Evolutionary conservation across 2,888 invertebrate species (phyloP).

Genomic region (Hypomecis atomaria): DNA sequence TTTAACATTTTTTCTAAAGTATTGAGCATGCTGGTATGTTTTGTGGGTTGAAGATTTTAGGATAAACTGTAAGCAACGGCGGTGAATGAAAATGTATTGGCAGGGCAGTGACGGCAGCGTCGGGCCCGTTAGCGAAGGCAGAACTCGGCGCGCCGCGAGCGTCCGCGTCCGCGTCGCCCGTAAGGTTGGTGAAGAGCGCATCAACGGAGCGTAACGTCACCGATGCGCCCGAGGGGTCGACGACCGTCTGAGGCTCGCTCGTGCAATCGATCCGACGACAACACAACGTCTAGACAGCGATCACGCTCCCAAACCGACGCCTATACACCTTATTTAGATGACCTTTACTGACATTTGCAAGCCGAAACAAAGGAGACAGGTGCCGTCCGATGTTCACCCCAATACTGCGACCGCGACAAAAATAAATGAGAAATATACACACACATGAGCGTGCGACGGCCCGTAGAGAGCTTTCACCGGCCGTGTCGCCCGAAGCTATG

Average conservation of each 20-base stretch:
- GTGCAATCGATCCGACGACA: slow-evolving; percentile 83
- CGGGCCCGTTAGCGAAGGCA: slow-evolving; percentile 55
- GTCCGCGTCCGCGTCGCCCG: slow-evolving; percentile 61
- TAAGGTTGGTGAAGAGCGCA: slow-evolving; percentile 77
- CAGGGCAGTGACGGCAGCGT: slow-evolving; percentile 43
- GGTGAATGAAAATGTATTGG: slow-evolving; percentile 26
- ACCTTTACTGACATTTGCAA: slow-evolving; percentile 82
- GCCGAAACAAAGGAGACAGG: slow-evolving; percentile 83
- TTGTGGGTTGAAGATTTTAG: neutral
- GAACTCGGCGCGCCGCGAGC: slow-evolving; percentile 49
- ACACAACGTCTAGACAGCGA: slow-evolving; percentile 81
- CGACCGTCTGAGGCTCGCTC: slow-evolving; percentile 81
- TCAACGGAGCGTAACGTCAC: slow-evolving; percentile 83
- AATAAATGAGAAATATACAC: slow-evolving; percentile 74
- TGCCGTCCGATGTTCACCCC: slow-evolving; percentile 68
- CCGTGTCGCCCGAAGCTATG: slow-evolving; percentile 47
- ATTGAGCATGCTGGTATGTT: too few species aligned
- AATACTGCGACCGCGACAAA: slow-evolving; percentile 64
- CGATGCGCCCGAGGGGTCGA: slow-evolving; percentile 83
- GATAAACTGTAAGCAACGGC: neutral
- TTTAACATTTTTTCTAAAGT: too few species aligned
- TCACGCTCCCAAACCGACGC: slow-evolving; percentile 75
- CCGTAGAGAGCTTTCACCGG: slow-evolving; percentile 77
- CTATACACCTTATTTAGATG: slow-evolving; percentile 81
- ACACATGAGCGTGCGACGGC: slow-evolving; percentile 53